phyloP scores from a whole-genome alignment of 2,888 invertebrate species.

The Anticlea derivata region DNA sequence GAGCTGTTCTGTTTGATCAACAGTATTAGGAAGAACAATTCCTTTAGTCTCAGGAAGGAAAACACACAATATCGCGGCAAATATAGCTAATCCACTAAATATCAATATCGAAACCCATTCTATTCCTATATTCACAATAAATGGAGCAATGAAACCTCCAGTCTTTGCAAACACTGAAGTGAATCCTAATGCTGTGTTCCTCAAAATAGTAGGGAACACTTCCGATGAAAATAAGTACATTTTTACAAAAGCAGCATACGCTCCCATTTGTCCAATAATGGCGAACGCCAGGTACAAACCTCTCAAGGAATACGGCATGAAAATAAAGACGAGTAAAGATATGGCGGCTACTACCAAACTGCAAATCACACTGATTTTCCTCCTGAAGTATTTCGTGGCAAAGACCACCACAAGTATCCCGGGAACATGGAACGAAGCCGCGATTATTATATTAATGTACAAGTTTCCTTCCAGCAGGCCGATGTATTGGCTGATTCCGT shows the following conservation, averaged over 20 bases:
- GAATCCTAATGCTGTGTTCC: constrained; percentile 90
- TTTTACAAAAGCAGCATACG: constrained; percentile 86
- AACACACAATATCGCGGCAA: constrained; percentile 60
- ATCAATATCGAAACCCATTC: constrained; percentile 69
- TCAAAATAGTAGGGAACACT: constrained; percentile 90
- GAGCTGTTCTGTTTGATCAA: constrained; percentile 58
- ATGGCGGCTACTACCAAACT: constrained; percentile 57
- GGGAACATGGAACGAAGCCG: constrained; percentile 73
- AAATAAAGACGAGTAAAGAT: constrained; percentile 62
- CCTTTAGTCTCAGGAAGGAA: constrained; percentile 74
- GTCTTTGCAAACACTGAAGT: constrained; percentile 87
- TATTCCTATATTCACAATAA: constrained; percentile 83
- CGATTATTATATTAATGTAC: constrained; percentile 91
- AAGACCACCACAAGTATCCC: constrained; percentile 59
- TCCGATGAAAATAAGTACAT: constrained; percentile 90
- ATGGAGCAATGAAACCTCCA: constrained; percentile 88
- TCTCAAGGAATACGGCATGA: constrained; percentile 54
- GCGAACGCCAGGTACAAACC: constrained; percentile 86
- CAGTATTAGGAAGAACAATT: constrained; percentile 64
- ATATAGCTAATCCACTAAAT: constrained; percentile 62
- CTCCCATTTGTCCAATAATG: constrained; percentile 89
- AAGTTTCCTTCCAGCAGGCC: constrained; percentile 90
- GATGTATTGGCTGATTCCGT: constrained; percentile 91
- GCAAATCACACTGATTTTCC: constrained; percentile 57
- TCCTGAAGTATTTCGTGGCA: constrained; percentile 57